Percentiles rank a stretch among this genome's conserved stretches.
Conservation (phyloP, 1,140 invertebrate genomes). For the Drosophila repleta region DNA sequence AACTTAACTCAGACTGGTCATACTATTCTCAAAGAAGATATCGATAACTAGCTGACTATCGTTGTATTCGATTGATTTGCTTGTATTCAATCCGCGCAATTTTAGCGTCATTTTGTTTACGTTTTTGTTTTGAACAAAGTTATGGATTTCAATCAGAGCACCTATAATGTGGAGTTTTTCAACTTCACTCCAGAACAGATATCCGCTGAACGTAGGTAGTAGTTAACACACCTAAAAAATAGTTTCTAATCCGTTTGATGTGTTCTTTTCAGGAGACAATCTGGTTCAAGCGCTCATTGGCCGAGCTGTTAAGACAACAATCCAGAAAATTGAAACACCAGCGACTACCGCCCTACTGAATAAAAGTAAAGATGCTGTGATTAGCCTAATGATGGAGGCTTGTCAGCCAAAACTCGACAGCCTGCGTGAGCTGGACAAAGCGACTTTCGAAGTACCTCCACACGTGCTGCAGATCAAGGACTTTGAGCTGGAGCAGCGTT, state of each 20-base stretch:
- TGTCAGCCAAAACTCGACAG: slow-evolving; percentile 33
- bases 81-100: slow-evolving; percentile 18
- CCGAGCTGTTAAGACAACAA: slow-evolving; percentile 42
- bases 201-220: slow-evolving; percentile 57
- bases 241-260: neutral
- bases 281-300: slow-evolving; percentile 43
- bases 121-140: neutral
- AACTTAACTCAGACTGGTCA: slow-evolving; percentile 7
- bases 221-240: neutral
- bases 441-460: slow-evolving; percentile 58
- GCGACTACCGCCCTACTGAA: slow-evolving; percentile 37
- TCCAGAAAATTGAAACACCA: slow-evolving; percentile 56
- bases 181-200: slow-evolving; percentile 65
- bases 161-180: slow-evolving; percentile 65
- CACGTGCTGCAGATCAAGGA: slow-evolving; percentile 62
- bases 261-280: slow-evolving; percentile 43
- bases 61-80: slow-evolving; percentile 3
- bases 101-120: slow-evolving; percentile 38
- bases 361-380: slow-evolving; percentile 34
- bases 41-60: slow-evolving; percentile 27
- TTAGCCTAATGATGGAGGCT: slow-evolving; percentile 25
- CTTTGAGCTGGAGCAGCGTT: slow-evolving; percentile 41
- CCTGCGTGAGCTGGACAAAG: slow-evolving; percentile 44
- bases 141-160: slow-evolving; percentile 48
- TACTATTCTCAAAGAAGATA: neutral